Conservation (phyloP, 2,113 vertebrate genomes). For the Gymnocephalus cernua region DNA sequence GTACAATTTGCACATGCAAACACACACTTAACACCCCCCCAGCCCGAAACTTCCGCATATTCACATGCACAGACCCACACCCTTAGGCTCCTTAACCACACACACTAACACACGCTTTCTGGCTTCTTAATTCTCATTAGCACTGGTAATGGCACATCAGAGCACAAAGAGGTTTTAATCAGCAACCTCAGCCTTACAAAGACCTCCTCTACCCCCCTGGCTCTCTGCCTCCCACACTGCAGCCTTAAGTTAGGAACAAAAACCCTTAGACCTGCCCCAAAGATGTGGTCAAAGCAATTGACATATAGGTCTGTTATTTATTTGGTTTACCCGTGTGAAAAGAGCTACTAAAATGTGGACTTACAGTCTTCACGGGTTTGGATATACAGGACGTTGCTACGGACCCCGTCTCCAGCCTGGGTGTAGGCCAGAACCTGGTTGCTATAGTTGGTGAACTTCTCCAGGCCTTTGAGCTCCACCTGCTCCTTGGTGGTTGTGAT, state of each 20-base stretch:
- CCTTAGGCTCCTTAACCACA: constrained; percentile 71
- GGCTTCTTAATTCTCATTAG: constrained; percentile 86
- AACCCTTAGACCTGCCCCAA: constrained; percentile 33
- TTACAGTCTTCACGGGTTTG: constrained; percentile 97
- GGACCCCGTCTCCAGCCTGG: constrained; percentile 93
- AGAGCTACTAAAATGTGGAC: constrained; percentile 49
- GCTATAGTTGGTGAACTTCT: constrained; percentile 99
- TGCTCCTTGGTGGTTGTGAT: constrained; percentile 94
- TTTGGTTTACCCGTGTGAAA: neutral
- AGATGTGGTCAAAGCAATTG: constrained; percentile 32
- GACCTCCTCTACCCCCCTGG: constrained; percentile 62
- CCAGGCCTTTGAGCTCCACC: constrained; percentile 93
- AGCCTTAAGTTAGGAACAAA: constrained; percentile 42
- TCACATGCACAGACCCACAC: constrained; percentile 64
- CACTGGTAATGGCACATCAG: constrained; percentile 85
- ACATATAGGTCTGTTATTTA: neutral
- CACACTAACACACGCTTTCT: constrained; percentile 68
- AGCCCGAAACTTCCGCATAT: constrained; percentile 47
- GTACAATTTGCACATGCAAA: constrained; percentile 29
- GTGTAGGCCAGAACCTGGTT: constrained; percentile 98
- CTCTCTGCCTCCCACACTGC: constrained; percentile 65
- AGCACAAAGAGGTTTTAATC: constrained; percentile 86
- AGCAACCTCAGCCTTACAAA: constrained; percentile 76
- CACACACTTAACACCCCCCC: constrained; percentile 51
- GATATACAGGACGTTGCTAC: constrained; percentile 94